Conservation (phyloP, 2,113 vertebrate species). For the Scortum barcoo region DNA sequence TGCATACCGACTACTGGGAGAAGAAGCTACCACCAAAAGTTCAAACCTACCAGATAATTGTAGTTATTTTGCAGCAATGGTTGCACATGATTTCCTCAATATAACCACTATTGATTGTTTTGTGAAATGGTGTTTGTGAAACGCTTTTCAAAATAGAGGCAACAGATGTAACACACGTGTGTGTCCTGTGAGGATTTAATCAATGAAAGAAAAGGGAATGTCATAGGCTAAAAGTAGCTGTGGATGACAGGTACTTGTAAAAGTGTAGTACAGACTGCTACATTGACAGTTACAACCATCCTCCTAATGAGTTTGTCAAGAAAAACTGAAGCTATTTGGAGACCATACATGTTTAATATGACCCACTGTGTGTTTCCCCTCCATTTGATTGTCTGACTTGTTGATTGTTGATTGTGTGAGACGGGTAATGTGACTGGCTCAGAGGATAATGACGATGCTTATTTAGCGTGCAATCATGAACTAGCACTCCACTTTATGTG, state of each 20-base stretch:
- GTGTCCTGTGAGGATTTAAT: constrained; percentile 6
- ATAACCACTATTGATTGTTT: not conserved
- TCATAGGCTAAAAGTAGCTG: not conserved
- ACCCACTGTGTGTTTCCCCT: not conserved
- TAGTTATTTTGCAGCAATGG: not conserved
- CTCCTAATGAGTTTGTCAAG: too few relatives aligned
- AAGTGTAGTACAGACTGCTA: not conserved
- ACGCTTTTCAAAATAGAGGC: constrained; percentile 10
- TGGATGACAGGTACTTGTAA: not conserved
- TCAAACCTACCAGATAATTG: not conserved
- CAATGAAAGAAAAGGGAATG: not conserved
- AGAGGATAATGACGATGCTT: not conserved
- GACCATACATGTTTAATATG: not conserved
- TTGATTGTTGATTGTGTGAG: not conserved
- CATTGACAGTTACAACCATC: not conserved
- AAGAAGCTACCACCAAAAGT: not conserved
- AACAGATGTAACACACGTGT: constrained; percentile 6
- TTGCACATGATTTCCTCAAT: constrained; percentile 6
- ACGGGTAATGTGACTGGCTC: not conserved
- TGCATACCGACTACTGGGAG: not conserved
- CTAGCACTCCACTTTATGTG: not conserved
- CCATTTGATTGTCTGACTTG: not conserved
- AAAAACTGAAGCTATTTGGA: not conserved
- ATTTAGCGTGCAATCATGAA: not conserved
- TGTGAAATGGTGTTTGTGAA: not conserved